A percentile compares a stretch with the other conserved stretches of the same genome.
Conservation (phyloP, 1,140 invertebrate genomes). For the Ephestia elutella region DNA sequence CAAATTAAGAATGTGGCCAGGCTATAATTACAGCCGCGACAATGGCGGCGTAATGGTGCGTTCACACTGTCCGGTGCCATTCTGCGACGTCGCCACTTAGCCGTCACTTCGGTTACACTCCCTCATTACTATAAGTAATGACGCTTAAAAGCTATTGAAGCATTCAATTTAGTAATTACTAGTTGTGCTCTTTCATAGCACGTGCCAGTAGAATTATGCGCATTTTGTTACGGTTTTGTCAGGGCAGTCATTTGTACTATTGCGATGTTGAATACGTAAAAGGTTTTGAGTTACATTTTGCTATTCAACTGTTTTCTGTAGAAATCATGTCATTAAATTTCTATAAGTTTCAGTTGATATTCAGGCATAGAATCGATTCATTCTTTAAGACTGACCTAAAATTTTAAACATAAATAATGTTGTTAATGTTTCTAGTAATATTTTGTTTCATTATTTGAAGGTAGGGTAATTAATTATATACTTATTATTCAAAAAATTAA, state of each 20-base stretch:
- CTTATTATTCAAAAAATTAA: no score
- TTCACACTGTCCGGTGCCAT: constrained; percentile 43
- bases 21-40: constrained; percentile 39
- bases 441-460: no score
- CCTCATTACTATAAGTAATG: constrained; percentile 66
- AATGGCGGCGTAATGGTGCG: constrained; percentile 53
- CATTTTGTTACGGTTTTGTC: constrained; percentile 2
- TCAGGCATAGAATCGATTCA: no score
- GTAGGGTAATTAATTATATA: no score
- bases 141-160: constrained; percentile 56
- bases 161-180: constrained; percentile 69
- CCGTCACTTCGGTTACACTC: constrained; percentile 44
- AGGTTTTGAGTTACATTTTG: neutral
- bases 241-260: neutral
- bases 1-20: constrained; percentile 21
- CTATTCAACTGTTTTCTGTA: neutral
- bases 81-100: constrained; percentile 56
- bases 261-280: neutral
- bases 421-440: no score
- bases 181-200: constrained; percentile 30
- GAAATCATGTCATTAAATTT: neutral
- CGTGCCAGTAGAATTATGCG: constrained; percentile 15
- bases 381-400: no score
- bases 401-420: no score
- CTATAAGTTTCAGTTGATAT: neutral